phyloP scores from a whole-genome alignment of 1,140 invertebrate genomes.

The Drosophila aff. region DNA sequence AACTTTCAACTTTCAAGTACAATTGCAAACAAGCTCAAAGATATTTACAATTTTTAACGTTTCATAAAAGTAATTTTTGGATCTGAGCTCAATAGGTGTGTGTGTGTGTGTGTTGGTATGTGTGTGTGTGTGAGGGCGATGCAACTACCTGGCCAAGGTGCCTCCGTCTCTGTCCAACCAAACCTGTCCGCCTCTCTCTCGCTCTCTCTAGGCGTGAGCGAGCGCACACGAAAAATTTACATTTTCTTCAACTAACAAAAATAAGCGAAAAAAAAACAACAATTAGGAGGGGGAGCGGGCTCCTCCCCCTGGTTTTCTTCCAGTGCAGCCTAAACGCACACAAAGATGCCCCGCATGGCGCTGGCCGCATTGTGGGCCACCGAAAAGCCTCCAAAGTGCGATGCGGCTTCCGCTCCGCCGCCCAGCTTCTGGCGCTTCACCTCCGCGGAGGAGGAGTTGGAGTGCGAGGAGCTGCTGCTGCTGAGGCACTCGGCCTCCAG shows the following conservation, averaged over 20 bases:
- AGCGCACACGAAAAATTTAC: constrained; percentile 52
- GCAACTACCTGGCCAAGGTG: constrained; percentile 52
- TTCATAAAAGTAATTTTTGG: constrained; percentile 79
- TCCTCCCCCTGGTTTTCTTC: constrained; percentile 52
- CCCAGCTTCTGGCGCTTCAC: constrained; percentile 77
- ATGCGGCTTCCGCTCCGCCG: constrained; percentile 22
- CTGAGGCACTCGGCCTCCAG: constrained; percentile 67
- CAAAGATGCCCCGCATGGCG: constrained; percentile 78
- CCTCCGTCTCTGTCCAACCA: constrained; percentile 54
- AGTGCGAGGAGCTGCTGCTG: constrained; percentile 43
- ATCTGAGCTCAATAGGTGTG: constrained; percentile 66
- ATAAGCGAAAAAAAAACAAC: constrained; percentile 47
- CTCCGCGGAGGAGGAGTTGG: constrained; percentile 31
- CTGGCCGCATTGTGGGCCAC: constrained; percentile 66
- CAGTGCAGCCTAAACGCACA: constrained; percentile 61
- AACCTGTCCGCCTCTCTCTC: constrained; percentile 29
- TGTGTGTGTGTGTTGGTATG: constrained; percentile 17
- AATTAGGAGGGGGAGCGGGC: constrained; percentile 36
- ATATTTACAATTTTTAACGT: constrained; percentile 60
- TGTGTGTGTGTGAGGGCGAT: constrained; percentile 24
- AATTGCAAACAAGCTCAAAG: constrained; percentile 46
- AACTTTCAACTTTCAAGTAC: constrained; percentile 30
- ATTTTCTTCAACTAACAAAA: constrained; percentile 52
- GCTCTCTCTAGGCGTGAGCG: constrained; percentile 44
- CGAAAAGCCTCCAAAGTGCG: constrained; percentile 65